Percentiles rank a stretch among this genome's conserved stretches.
Evolutionary conservation across 2,888 invertebrate genomes (phyloP).

Genomic region (Cataglyphis cursor): DNA sequence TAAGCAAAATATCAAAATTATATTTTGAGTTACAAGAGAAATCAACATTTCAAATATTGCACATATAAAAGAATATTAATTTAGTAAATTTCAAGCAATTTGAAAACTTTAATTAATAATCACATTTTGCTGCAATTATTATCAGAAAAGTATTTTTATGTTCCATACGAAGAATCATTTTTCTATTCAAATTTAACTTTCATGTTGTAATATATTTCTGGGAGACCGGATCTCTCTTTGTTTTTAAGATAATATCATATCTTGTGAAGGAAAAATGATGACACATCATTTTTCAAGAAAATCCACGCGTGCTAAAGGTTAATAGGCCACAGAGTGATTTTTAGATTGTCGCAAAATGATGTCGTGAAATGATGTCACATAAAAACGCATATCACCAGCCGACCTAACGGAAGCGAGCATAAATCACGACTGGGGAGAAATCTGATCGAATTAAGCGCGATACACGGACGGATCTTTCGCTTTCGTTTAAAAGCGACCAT

Average conservation of each 20-base stretch:
- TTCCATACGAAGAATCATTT: not conserved
- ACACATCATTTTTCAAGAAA: slow-evolving; percentile 39
- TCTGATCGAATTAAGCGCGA: slow-evolving; percentile 48
- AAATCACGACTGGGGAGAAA: slow-evolving; percentile 37
- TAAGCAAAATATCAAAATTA: not conserved
- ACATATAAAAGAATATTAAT: not conserved
- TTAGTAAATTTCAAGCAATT: not conserved
- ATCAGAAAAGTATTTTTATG: not conserved
- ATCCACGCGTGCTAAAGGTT: slow-evolving; percentile 30
- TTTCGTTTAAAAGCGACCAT: slow-evolving; percentile 26
- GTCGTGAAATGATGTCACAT: slow-evolving; percentile 28
- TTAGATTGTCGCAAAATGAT: slow-evolving; percentile 26
- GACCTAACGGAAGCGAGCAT: slow-evolving; percentile 33
- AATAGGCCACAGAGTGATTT: slow-evolving; percentile 45
- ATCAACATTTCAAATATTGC: not conserved
- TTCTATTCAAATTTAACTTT: not conserved
- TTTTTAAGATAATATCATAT: slow-evolving; percentile 19
- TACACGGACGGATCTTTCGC: slow-evolving; percentile 32
- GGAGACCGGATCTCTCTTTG: not conserved
- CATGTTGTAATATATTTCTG: not conserved
- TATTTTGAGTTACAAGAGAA: not conserved
- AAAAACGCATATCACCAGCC: slow-evolving; percentile 41
- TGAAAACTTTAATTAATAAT: not conserved
- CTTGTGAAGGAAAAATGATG: not conserved
- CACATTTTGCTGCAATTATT: not conserved